These are phyloP conservation scores for Ivindomyrus marchei DNA, from an alignment of 2,113 vertebrate species.

Conservation along the genomic window DNA sequence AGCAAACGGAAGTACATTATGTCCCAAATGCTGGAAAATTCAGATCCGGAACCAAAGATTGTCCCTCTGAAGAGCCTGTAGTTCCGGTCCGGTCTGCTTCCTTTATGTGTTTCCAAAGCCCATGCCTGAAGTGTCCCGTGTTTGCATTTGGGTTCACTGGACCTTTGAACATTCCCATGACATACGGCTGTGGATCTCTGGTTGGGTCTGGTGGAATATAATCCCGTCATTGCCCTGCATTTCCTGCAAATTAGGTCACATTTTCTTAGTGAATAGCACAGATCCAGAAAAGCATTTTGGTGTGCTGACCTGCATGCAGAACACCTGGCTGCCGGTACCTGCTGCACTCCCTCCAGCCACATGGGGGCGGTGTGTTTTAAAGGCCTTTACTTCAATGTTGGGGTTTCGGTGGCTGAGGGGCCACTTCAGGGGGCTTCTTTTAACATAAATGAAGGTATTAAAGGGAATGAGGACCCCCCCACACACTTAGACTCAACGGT, in stretches of 20 bases:
- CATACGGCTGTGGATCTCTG: background rate
- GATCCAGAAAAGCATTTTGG: background rate
- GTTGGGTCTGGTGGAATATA: background rate
- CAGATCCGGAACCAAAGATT: background rate
- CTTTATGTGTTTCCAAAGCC: background rate
- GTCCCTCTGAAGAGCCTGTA: background rate
- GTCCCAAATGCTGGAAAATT: background rate
- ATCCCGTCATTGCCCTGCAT: background rate
- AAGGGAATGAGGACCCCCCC: background rate
- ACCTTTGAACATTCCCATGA: background rate
- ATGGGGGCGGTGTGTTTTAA: background rate
- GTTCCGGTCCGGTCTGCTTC: background rate
- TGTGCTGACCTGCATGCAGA: background rate
- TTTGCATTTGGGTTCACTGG: background rate
- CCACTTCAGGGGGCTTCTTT: background rate
- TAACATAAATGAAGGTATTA: slow-evolving; percentile 1
- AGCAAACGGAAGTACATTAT: background rate
- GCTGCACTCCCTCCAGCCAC: background rate
- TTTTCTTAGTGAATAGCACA: background rate
- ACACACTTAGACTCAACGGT: background rate
- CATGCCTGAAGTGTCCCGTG: background rate
- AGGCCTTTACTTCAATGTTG: background rate
- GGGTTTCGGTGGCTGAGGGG: background rate
- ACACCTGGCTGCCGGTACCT: background rate
- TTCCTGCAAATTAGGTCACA: background rate